Evolutionary conservation across 2,888 invertebrate species (phyloP).

Genomic region (Tachystola acroxantha): DNA sequence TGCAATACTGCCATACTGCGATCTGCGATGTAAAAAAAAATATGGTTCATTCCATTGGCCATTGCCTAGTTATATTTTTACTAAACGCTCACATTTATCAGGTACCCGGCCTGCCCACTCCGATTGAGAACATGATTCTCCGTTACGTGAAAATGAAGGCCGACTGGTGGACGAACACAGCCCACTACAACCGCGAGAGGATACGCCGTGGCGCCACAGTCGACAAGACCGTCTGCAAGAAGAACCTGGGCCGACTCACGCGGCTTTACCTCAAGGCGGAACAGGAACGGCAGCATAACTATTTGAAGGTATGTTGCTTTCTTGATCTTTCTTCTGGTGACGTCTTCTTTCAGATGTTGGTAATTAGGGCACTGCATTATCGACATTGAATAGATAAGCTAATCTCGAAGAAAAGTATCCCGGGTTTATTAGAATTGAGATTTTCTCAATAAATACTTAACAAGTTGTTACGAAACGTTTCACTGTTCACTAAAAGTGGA

Average conservation of each 20-base stretch:
- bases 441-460: no score
- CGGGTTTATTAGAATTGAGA: no score
- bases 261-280: constrained; percentile 98
- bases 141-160: constrained; percentile 99
- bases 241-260: constrained; percentile 98
- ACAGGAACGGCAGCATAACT: constrained; percentile 99
- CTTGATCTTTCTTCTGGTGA: not conserved
- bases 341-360: not conserved
- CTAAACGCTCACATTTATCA: no score
- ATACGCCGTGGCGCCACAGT: constrained; percentile 99
- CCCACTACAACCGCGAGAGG: constrained; percentile 99
- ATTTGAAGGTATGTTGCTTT: constrained; percentile 92
- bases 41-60: no score
- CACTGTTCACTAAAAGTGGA: no score
- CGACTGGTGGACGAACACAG: constrained; percentile 99
- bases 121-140: constrained; percentile 99
- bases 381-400: no score
- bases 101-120: constrained; percentile 98
- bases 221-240: constrained; percentile 99
- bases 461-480: no score
- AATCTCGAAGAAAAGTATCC: no score
- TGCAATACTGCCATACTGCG: no score
- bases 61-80: no score
- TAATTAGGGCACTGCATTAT: no score
- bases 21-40: no score